phyloP scores from a whole-genome alignment of 2,797 vertebrate genomes.

The Myiotriccus ornatus region DNA sequence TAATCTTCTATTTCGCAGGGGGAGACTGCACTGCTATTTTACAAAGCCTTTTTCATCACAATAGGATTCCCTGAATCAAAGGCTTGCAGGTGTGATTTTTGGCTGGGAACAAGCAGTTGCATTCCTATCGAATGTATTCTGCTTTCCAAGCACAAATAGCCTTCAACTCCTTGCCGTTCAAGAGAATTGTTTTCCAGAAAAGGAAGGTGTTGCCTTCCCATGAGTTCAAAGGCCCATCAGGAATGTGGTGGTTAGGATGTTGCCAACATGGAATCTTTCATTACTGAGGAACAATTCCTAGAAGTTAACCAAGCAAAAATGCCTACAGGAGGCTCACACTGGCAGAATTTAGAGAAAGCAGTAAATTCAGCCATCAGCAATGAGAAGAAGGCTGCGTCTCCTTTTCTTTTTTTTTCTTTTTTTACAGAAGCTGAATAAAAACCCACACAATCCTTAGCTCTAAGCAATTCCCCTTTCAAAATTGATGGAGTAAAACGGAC shows the following conservation, averaged over 20 bases:
- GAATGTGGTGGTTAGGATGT: background rate
- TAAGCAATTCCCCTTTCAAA: constrained; percentile 19
- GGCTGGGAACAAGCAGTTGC: background rate
- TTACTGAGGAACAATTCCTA: background rate
- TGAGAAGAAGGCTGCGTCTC: background rate
- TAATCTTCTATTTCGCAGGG: constrained; percentile 28
- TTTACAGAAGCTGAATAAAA: background rate
- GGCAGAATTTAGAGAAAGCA: background rate
- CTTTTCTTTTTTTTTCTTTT: background rate
- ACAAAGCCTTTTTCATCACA: constrained; percentile 33
- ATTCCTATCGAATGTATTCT: background rate
- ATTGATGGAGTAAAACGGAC: background rate
- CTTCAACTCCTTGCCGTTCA: background rate
- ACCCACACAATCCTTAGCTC: background rate
- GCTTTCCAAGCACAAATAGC: constrained; percentile 16
- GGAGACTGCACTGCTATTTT: constrained; percentile 4
- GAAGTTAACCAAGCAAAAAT: background rate
- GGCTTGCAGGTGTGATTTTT: constrained; percentile 48
- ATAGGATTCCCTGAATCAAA: constrained; percentile 38
- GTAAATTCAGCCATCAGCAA: background rate
- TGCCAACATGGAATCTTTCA: background rate
- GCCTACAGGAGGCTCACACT: background rate
- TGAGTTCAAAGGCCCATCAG: constrained; percentile 7
- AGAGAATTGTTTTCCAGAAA: background rate
- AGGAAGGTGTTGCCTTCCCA: background rate